Percentiles rank a stretch among this genome's conserved stretches.
phyloP scores from a whole-genome alignment of 2,797 vertebrate species.

The Darevskia nairensis region DNA sequence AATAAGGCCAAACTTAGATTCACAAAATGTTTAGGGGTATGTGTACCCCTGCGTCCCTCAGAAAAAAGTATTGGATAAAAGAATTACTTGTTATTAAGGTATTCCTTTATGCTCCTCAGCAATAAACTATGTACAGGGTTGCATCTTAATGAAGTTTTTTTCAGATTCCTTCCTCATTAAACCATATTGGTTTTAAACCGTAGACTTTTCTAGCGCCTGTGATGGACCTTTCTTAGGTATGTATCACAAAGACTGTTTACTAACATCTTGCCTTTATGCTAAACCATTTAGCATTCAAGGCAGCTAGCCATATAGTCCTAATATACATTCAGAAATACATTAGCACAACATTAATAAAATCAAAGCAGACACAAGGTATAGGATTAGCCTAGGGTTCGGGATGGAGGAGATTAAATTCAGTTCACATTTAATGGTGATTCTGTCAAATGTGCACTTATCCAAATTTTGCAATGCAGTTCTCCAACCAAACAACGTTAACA shows the following conservation, averaged over 20 bases:
- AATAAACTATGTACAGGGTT: not conserved
- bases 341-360: not conserved
- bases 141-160: not conserved
- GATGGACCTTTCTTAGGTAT: not conserved
- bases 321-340: not conserved
- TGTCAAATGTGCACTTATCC: too few relatives aligned
- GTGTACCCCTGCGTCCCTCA: too few relatives aligned
- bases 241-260: not conserved
- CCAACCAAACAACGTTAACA: too few relatives aligned
- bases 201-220: not conserved
- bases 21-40: too few relatives aligned
- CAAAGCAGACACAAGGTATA: not conserved
- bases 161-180: not conserved
- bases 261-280: not conserved
- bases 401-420: too few relatives aligned
- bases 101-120: conserved; percentile 9
- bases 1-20: too few relatives aligned
- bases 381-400: too few relatives aligned
- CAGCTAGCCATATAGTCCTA: not conserved
- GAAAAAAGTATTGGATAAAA: too few relatives aligned
- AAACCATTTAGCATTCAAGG: not conserved
- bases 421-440: too few relatives aligned
- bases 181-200: not conserved
- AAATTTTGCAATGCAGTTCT: too few relatives aligned
- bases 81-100: conserved; percentile 2